Conservation (phyloP, 2,888 invertebrate genomes). For the Abscondita cerata region DNA sequence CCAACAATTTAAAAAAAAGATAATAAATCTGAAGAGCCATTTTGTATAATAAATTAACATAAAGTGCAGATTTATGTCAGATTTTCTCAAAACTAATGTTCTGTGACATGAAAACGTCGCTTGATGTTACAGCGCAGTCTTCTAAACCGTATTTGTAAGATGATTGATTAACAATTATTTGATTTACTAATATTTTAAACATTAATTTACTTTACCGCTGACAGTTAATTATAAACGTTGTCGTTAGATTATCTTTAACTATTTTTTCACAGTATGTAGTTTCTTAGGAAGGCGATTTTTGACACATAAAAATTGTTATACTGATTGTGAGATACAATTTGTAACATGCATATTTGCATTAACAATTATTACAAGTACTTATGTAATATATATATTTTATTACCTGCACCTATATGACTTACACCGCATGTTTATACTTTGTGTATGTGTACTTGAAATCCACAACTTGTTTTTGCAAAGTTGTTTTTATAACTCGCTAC, state of each 20-base stretch:
- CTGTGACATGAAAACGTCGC: slow-evolving; percentile 23
- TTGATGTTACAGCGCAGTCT: slow-evolving; percentile 14
- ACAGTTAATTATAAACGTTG: slow-evolving; percentile 32
- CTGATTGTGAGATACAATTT: too few species aligned
- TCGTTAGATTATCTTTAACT: slow-evolving; percentile 27
- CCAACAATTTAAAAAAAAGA: not conserved
- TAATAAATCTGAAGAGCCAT: not conserved
- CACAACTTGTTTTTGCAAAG: too few species aligned
- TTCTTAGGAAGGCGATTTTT: not conserved
- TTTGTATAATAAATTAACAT: slow-evolving; percentile 7
- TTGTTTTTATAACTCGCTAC: too few species aligned
- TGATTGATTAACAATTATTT: slow-evolving; percentile 36
- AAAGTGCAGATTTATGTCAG: slow-evolving; percentile 7
- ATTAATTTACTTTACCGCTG: slow-evolving; percentile 31
- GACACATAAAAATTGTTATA: too few species aligned
- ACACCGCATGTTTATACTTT: too few species aligned
- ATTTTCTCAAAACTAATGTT: slow-evolving; percentile 13
- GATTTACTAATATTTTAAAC: slow-evolving; percentile 33
- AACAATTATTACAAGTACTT: too few species aligned
- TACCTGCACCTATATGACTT: too few species aligned
- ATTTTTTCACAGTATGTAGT: slow-evolving; percentile 17
- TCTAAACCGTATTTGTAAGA: slow-evolving; percentile 18
- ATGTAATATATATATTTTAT: too few species aligned
- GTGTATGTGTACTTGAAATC: too few species aligned
- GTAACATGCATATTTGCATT: too few species aligned